These are phyloP conservation scores for Eolophus roseicapilla DNA, from an alignment of 2,113 vertebrate species.

Conservation along the genomic window DNA sequence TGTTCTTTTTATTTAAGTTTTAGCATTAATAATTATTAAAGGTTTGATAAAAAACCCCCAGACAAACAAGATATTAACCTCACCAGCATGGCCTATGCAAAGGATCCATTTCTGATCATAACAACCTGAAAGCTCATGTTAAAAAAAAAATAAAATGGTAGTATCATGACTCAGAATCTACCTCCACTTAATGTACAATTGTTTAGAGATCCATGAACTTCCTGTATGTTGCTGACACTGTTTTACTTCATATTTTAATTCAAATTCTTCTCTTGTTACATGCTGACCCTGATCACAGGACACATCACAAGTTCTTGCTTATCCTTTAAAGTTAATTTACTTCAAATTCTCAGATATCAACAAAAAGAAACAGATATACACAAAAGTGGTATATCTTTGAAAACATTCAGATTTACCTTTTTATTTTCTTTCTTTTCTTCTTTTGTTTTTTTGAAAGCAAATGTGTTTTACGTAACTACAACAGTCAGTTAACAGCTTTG, in stretches of 20 bases:
- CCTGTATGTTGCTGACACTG: not conserved
- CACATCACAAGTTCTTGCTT: not conserved
- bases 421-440: not conserved
- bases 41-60: not conserved
- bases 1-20: not conserved
- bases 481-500: conserved; percentile 44
- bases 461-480: conserved; percentile 30
- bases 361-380: conserved; percentile 25
- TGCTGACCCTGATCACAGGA: not conserved
- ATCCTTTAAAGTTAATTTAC: not conserved
- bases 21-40: not conserved
- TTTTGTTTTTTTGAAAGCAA: not conserved
- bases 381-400: not conserved
- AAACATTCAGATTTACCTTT: conserved; percentile 4
- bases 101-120: not conserved
- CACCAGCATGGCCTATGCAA: not conserved
- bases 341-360: conserved; percentile 13
- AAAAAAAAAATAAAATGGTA: not conserved
- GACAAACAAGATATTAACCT: not conserved
- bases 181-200: not conserved
- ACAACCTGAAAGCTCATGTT: not conserved
- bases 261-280: not conserved
- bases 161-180: not conserved
- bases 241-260: not conserved
- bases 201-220: not conserved